Percentiles rank a stretch among this genome's conserved stretches.
phyloP scores from a whole-genome alignment of 1,140 invertebrate species.

The Sweltsa coloradensis region DNA sequence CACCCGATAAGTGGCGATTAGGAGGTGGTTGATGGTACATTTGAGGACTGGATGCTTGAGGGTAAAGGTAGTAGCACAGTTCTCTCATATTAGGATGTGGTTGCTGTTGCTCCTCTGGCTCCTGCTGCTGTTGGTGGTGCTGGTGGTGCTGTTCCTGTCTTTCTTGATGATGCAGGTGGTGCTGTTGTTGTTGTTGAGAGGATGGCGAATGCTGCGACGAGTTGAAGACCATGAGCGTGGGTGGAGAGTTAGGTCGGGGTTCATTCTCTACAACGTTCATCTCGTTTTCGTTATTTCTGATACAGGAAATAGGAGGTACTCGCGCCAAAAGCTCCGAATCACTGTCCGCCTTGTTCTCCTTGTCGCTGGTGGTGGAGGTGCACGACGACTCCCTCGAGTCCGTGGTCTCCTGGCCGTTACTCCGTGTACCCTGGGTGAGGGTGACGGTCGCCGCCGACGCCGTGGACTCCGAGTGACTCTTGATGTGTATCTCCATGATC shows the following conservation, averaged over 20 bases:
- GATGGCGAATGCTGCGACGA: neutral
- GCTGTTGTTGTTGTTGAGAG: slow-evolving; percentile 15
- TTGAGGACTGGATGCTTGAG: slow-evolving; percentile 15
- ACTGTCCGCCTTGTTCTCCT: slow-evolving; percentile 29
- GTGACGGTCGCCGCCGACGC: slow-evolving; percentile 29
- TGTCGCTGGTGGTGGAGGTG: slow-evolving; percentile 31
- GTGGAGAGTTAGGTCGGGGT: slow-evolving; percentile 1
- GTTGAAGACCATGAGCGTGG: slow-evolving; percentile 8
- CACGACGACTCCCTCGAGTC: slow-evolving; percentile 23
- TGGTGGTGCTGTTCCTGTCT: slow-evolving; percentile 16
- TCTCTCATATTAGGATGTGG: slow-evolving; percentile 14
- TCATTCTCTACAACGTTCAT: slow-evolving; percentile 24
- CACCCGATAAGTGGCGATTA: neutral
- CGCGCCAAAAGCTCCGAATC: slow-evolving; percentile 1
- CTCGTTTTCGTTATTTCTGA: slow-evolving; percentile 14
- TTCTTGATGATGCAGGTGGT: slow-evolving; percentile 14
- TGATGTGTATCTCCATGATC: slow-evolving; percentile 77
- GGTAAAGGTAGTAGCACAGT: slow-evolving; percentile 18
- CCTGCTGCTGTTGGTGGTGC: slow-evolving; percentile 16
- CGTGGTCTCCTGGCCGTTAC: slow-evolving; percentile 24
- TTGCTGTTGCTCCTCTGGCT: slow-evolving; percentile 19
- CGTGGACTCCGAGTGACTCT: slow-evolving; percentile 61
- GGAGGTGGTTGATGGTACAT: slow-evolving; percentile 12
- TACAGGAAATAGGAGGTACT: neutral
- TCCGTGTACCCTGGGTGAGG: no score